A percentile compares a stretch with the other conserved stretches of the same genome.
Evolutionary conservation across 2,797 vertebrate species (phyloP).

Genomic region (Danio kyathit): DNA sequence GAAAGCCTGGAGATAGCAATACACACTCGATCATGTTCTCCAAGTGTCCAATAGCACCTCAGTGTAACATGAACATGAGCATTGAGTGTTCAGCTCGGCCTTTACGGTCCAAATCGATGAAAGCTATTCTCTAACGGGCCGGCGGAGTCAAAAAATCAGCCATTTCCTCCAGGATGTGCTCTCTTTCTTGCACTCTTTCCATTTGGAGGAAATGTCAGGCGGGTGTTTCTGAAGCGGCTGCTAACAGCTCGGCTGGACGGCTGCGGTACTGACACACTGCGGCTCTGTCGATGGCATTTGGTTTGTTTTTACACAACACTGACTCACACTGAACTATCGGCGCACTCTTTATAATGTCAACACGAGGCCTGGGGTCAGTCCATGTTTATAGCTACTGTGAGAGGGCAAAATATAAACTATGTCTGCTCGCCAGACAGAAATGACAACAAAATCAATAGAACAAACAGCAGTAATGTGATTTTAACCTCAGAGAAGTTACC

Average conservation of each 20-base stretch:
- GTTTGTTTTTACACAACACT: conserved; percentile 84
- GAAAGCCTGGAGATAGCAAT: conserved; percentile 70
- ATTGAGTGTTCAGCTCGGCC: conserved; percentile 72
- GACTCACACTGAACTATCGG: conserved; percentile 76
- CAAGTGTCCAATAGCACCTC: conserved; percentile 69
- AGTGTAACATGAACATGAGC: conserved; percentile 77
- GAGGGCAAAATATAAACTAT: conserved; percentile 63
- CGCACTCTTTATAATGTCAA: conserved; percentile 81
- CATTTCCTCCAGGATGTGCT: conserved; percentile 73
- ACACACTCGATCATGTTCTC: conserved; percentile 67
- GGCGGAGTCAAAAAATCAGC: conserved; percentile 64
- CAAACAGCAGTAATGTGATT: conserved; percentile 45
- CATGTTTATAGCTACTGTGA: conserved; percentile 77
- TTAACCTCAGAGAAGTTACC: conserved; percentile 50
- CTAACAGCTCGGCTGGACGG: conserved; percentile 79
- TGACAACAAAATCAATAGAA: conserved; percentile 72
- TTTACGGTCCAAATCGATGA: conserved; percentile 79
- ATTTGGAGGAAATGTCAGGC: conserved; percentile 82
- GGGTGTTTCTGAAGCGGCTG: conserved; percentile 78
- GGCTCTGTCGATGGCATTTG: conserved; percentile 80
- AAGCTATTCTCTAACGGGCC: conserved; percentile 73
- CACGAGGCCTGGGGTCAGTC: conserved; percentile 65
- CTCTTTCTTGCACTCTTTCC: conserved; percentile 66
- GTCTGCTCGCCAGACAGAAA: conserved; percentile 57
- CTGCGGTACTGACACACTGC: conserved; percentile 63